phyloP scores from a whole-genome alignment of 2,113 vertebrate species.

The Gracilinanus agilis region DNA sequence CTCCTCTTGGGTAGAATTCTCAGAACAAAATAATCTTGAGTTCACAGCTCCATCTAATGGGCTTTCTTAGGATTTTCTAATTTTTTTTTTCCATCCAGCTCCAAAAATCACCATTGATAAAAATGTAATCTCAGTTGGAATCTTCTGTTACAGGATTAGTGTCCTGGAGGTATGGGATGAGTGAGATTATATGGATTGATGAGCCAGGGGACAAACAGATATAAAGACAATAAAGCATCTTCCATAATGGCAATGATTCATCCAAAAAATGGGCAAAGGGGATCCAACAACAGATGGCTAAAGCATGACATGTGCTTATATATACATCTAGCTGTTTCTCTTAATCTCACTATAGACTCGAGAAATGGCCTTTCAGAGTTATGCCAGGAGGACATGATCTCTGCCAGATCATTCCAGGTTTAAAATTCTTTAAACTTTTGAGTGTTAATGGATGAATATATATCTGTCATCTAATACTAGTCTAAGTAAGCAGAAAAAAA shows the following conservation, averaged over 20 bases:
- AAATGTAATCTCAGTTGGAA: not conserved
- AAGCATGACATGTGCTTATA: not conserved
- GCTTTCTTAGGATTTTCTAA: not conserved
- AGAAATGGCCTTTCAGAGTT: not conserved
- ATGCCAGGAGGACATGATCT: not conserved
- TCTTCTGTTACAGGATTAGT: not conserved
- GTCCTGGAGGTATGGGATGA: not conserved
- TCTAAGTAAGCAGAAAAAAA: not conserved
- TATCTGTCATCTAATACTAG: not conserved
- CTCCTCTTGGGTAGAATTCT: not conserved
- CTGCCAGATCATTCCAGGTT: not conserved
- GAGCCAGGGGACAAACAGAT: not conserved
- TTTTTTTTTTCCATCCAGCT: not conserved
- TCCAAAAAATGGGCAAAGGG: not conserved
- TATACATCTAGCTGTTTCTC: not conserved
- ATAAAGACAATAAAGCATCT: not conserved
- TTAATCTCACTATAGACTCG: not conserved
- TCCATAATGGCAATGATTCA: not conserved
- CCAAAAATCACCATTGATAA: not conserved
- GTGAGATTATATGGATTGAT: not conserved
- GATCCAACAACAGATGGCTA: not conserved
- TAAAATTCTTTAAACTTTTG: not conserved
- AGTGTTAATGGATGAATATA: not conserved
- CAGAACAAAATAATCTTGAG: not conserved
- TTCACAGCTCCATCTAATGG: constrained; percentile 7